Evolutionary conservation across 2,113 vertebrate genomes (phyloP).

Genomic region (Trogon melanurus): DNA sequence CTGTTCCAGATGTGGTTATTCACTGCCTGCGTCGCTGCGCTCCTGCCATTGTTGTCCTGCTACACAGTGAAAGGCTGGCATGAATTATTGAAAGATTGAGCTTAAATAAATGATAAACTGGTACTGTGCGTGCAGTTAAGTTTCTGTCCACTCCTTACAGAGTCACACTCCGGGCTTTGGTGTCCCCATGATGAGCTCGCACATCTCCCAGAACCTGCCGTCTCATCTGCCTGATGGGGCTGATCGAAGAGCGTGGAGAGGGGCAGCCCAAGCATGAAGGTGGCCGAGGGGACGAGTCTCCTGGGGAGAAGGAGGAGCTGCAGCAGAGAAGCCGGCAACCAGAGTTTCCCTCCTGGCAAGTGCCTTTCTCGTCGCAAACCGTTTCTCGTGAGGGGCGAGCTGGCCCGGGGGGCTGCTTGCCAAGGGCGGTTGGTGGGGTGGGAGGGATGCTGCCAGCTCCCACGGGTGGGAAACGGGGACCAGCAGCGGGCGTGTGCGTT

Average conservation of each 20-base stretch:
- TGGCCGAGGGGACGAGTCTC: conserved; percentile 54
- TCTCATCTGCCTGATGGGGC: conserved; percentile 72
- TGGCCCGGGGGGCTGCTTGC: neutral
- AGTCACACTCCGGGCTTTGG: conserved; percentile 40
- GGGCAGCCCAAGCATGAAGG: conserved; percentile 71
- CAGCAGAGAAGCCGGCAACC: conserved; percentile 58
- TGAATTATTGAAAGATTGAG: conserved; percentile 64
- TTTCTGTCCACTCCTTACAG: conserved; percentile 72
- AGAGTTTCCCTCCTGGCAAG: conserved; percentile 78
- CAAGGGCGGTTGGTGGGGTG: neutral
- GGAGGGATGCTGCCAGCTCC: neutral
- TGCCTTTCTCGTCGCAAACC: neutral
- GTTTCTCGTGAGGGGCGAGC: neutral
- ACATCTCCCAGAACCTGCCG: neutral
- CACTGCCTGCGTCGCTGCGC: neutral
- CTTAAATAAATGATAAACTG: conserved; percentile 41
- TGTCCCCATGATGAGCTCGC: conserved; percentile 68
- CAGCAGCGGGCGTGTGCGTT: fast-evolving
- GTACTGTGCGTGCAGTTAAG: conserved; percentile 7
- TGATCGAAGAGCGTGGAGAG: conserved; percentile 73
- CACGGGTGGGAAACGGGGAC: neutral
- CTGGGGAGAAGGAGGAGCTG: conserved; percentile 55
- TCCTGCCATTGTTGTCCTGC: conserved; percentile 31
- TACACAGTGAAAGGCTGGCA: conserved; percentile 25
- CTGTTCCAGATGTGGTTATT: conserved; percentile 66